phyloP scores from a whole-genome alignment of 1,140 invertebrate genomes.

The Drosophila bocqueti region DNA sequence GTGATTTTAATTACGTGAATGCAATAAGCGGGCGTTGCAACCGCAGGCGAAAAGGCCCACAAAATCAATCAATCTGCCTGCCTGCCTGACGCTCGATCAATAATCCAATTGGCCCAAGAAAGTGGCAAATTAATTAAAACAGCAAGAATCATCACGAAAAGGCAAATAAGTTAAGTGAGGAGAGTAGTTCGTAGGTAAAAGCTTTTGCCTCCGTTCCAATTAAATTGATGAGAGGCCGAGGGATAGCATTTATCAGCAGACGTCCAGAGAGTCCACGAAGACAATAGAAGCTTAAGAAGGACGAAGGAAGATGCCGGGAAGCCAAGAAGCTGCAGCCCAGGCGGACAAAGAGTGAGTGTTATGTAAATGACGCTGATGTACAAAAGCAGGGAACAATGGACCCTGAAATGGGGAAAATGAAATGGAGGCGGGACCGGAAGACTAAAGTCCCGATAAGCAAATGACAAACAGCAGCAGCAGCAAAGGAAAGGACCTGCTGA shows the following conservation, averaged over 20 bases:
- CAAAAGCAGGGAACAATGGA: slow-evolving; percentile 42
- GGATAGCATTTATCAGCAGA: slow-evolving; percentile 29
- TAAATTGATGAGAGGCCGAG: slow-evolving; percentile 69
- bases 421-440: slow-evolving; percentile 26
- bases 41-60: slow-evolving; percentile 46
- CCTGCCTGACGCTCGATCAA: slow-evolving; percentile 52
- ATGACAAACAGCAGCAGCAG: slow-evolving; percentile 70
- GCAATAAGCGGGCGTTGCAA: slow-evolving; percentile 40
- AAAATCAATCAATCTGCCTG: slow-evolving; percentile 63
- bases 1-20: slow-evolving; percentile 64
- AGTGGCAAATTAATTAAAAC: slow-evolving; percentile 72
- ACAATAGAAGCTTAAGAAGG: slow-evolving; percentile 37
- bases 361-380: slow-evolving; percentile 55
- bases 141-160: slow-evolving; percentile 44
- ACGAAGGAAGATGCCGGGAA: slow-evolving; percentile 20
- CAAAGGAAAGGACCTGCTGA: slow-evolving; percentile 12
- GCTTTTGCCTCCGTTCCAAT: slow-evolving; percentile 54
- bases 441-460: slow-evolving; percentile 63
- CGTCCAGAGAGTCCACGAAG: slow-evolving; percentile 11
- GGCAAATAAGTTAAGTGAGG: slow-evolving; percentile 45
- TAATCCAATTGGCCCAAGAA: slow-evolving; percentile 47
- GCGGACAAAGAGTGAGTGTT: slow-evolving; percentile 43
- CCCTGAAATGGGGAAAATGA: slow-evolving; percentile 18
- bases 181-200: slow-evolving; percentile 43
- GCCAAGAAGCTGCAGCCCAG: slow-evolving; percentile 27